Evolutionary conservation across 1,140 invertebrate genomes (phyloP), one percentile per base, ranked within the genome.

Genomic region (Portunus trituberculatus): DNA sequence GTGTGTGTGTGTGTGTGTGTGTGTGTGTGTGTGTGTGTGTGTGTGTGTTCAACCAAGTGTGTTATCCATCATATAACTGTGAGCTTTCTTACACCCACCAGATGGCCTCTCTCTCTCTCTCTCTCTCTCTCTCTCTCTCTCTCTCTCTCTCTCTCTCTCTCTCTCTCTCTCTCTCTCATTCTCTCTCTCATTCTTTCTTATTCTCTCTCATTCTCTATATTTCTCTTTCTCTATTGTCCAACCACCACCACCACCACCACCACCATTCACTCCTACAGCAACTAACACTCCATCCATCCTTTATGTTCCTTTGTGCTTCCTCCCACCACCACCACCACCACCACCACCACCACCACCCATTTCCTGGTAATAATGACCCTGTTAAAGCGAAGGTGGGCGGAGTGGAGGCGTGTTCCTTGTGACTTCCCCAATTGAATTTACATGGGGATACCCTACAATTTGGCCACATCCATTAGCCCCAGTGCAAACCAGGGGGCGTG

Each of bases 391-490:
- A 12, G 87, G n/a, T 20, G 93, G 90, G 94, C 94, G 89, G 90
- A 28, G 76, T 4, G 67, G 87, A 52, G 94, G 94, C 94, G 94
- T 86, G 48, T 12, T n/a, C 89, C 39, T 4, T 67, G 76, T 92
- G 94, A 95, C 94, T 90, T 25, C 32, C 83, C 84, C 94, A 95
- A 95, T 95, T 95, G 90, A 95, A 95, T 95, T 87, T 95, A 95
- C 94, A 95, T 92, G 90, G 87, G 39, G 89, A 95, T 67, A 48
- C 90, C 82, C 82, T 29, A 48, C 87, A 95, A 92, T 95, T 95
- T 95, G 83, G 83, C 59, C 90, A 92, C 89, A 95, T 92, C 92
- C 67, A 92, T 95, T 95, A 95, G 48, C 39, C 67, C 16, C 16
- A 48, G 94, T 95, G 94, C 94, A 95, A 95, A 95, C 94, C 52